Base-by-base conservation (phyloP, 2,797 vertebrate genomes). In the Dermochelys coriacea region DNA sequence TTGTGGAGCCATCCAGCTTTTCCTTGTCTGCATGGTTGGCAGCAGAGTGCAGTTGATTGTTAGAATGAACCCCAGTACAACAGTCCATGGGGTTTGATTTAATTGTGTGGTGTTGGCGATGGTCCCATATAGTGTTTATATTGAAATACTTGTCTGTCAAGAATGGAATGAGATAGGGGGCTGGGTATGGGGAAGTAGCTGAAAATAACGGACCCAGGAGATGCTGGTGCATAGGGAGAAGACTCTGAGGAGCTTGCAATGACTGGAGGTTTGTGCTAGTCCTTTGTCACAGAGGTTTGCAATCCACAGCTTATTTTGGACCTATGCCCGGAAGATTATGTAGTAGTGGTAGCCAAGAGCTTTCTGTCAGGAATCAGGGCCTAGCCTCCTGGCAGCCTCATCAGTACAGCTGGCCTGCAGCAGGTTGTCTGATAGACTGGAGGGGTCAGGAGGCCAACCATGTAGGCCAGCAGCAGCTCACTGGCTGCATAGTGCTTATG, bases 221-320 rank as follows among this genome's bases (percentile, higher is more conserved):
- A 5, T 89, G 91, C 93, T 15, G 84, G 79, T 94, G 0, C 0
- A 51, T 47, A 79, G 68, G 89, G 90, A 80, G 90, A 4, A 18
- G 82, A 2, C 59, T 87, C 82, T 1, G 0, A 89, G 85, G 92
- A 86, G 54, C 97, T 90, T 81, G 90, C 2, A 10, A 75, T 86
- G 95, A 94, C 95, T 96, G 74, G 85, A 6, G 0, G 86, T 91
- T 97, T 90, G 2, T 94, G 94, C 91, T 85, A 31, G 95, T 87
- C 92, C 96, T 87, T 94, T 12, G 2, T 95, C 92, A 55, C 75
- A 29, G 94, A 88, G 88, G 23, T 95, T 95, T 90, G 90, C 86
- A 86, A 91, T 87, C 95, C 95, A 95, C 84, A 95, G 94, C 91
- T 96, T 86, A 41, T 95, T 95, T 97, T 97, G 97, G 96, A 96